Evolutionary conservation across 2,888 invertebrate genomes (phyloP), one percentile per base, ranked within the genome.

Genomic region (Andrena flavipes): DNA sequence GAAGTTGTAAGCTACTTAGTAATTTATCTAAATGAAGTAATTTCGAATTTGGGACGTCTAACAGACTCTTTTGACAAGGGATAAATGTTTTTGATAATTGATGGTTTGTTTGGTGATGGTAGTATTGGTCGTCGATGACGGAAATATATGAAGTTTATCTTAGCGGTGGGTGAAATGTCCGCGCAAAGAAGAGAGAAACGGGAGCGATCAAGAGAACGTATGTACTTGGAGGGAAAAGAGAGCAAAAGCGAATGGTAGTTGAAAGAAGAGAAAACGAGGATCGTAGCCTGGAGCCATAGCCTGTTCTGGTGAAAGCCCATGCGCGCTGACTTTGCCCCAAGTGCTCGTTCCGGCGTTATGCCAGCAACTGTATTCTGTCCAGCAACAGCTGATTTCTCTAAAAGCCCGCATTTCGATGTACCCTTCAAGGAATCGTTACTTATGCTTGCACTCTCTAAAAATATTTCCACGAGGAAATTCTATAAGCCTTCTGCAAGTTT

Each of bases 281-380:
- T 88, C 79, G 60, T 84, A 76, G 84, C 81, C 78, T 13, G 68
- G 33, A 80, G 85, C 80, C 69, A 72, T 71, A 59, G 78, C 63
- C 60, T 63, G 75, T 76, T 76, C 84, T 80, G 84, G 85, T 88
- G 88, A 88, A 88, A 88, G 88, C 88, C 76, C 65, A 72, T 86
- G 60, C 75, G 65, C 76, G 71, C 76, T 79, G 76, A 78, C 70
- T 87, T 84, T 80, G 74, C 60, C 73, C 79, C 75, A 86, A 82
- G 77, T 67, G 64, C 69, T 84, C 64, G 29, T 73, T 80, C 59
- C 69, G 71, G 69, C 80, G 20, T 64, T 51, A 78, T 49, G 71
- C 77, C 67, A 82, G 69, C 75, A 80, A 83, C 68, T 72, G 69
- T 82, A 78, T 33, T 69, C 69, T 59, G 69, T 62, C 76, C 30